Percentiles rank a stretch among this genome's conserved stretches.
Evolutionary conservation across 2,888 invertebrate genomes (phyloP).

Genomic region (Drosophila limbata): DNA sequence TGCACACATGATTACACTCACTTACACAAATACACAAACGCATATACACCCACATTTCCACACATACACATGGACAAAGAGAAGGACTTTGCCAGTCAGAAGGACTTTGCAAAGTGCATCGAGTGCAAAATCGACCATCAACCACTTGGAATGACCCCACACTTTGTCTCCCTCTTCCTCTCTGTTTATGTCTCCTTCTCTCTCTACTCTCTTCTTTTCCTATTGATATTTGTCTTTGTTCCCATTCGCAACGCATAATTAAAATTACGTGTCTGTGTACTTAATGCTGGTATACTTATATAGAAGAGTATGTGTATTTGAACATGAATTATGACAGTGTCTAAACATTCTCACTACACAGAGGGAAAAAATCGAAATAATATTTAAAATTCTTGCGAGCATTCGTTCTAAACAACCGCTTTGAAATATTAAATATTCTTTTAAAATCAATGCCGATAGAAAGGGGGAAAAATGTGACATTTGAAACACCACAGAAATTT

Average conservation of each 20-base stretch:
- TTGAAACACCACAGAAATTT: no score
- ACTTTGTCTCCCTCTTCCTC: slow-evolving; percentile 1
- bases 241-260: slow-evolving; percentile 65
- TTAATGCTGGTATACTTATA: neutral
- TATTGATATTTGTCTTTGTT: slow-evolving; percentile 65
- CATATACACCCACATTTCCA: slow-evolving; percentile 13
- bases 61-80: slow-evolving; percentile 24
- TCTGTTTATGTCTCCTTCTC: slow-evolving; percentile 7
- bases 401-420: no score
- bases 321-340: slow-evolving; percentile 1
- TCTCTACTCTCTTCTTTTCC: slow-evolving; percentile 17
- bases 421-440: no score
- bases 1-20: slow-evolving; percentile 55
- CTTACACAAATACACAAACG: slow-evolving; percentile 17
- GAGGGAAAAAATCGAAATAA: neutral
- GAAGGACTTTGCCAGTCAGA: slow-evolving; percentile 1
- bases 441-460: no score
- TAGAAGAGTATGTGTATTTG: neutral
- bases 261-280: slow-evolving; percentile 45
- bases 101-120: slow-evolving; percentile 53
- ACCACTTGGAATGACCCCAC: slow-evolving; percentile 33
- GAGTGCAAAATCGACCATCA: slow-evolving; percentile 55
- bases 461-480: no score
- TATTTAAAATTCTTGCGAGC: no score
- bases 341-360: neutral